Conservation (phyloP, 2,888 invertebrate species). For the Nemotelus nigrinus region DNA sequence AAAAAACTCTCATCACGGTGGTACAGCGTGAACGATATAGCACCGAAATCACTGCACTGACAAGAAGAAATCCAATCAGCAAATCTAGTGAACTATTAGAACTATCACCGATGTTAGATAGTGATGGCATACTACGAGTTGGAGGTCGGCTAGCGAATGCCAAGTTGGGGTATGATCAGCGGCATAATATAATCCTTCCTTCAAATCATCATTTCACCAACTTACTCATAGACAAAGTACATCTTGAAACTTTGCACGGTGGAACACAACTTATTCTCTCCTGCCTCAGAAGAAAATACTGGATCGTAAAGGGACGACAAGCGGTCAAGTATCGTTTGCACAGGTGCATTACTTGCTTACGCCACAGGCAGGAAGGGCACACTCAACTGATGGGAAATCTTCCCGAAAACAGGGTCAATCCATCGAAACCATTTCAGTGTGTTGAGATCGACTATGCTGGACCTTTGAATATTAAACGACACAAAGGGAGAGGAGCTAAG, state of each 20-base stretch:
- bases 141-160: slow-evolving; percentile 53
- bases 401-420: too few species aligned
- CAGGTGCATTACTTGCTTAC: slow-evolving; percentile 48
- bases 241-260: slow-evolving; percentile 40
- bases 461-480: not conserved
- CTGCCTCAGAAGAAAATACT: slow-evolving; percentile 46
- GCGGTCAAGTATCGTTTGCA: slow-evolving; percentile 47
- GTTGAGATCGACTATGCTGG: slow-evolving; percentile 12
- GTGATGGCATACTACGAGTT: slow-evolving; percentile 53
- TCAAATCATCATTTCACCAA: slow-evolving; percentile 27
- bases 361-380: slow-evolving; percentile 20
- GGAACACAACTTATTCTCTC: slow-evolving; percentile 46
- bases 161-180: slow-evolving; percentile 50
- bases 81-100: too few species aligned
- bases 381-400: slow-evolving; percentile 1
- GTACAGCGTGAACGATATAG: too few species aligned
- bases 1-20: slow-evolving; percentile 48
- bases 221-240: slow-evolving; percentile 37
- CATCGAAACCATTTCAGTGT: too few species aligned
- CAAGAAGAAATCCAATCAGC: too few species aligned
- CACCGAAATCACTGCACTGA: too few species aligned
- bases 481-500: not conserved
- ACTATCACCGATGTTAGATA: too few species aligned
- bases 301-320: slow-evolving; percentile 48
- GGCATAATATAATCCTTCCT: slow-evolving; percentile 54